A percentile compares a stretch with the other conserved stretches of the same genome.
Conservation (phyloP, 2,113 vertebrate species). For the Stictonetta naevosa region DNA sequence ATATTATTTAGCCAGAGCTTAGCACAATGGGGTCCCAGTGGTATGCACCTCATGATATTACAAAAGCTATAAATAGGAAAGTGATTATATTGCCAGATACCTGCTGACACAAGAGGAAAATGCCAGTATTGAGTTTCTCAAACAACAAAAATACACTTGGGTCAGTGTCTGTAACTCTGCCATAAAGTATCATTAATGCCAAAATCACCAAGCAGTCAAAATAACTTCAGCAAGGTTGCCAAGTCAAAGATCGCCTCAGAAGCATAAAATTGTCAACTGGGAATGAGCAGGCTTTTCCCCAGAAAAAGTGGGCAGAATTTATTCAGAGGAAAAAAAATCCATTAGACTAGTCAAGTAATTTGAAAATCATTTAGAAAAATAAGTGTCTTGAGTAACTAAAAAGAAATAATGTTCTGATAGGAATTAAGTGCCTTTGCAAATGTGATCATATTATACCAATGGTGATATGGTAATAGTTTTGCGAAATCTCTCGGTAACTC, state of each 20-base stretch:
- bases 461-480: background rate
- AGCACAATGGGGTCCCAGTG: background rate
- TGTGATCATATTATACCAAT: background rate
- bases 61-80: background rate
- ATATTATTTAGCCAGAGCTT: background rate
- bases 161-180: background rate
- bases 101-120: slow-evolving; percentile 21
- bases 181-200: background rate
- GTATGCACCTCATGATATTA: background rate
- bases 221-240: background rate
- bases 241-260: background rate
- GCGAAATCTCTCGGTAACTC: background rate
- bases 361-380: background rate
- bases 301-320: background rate
- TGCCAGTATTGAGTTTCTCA: background rate
- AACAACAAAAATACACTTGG: background rate
- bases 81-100: slow-evolving; percentile 1
- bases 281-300: background rate
- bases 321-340: background rate
- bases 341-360: background rate
- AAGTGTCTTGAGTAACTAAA: background rate
- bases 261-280: background rate
- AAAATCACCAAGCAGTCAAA: background rate
- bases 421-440: background rate
- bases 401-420: background rate